Evolutionary conservation across 1,140 invertebrate genomes (phyloP), one percentile per base, ranked within the genome.

Genomic region (Sycophila sp.): DNA sequence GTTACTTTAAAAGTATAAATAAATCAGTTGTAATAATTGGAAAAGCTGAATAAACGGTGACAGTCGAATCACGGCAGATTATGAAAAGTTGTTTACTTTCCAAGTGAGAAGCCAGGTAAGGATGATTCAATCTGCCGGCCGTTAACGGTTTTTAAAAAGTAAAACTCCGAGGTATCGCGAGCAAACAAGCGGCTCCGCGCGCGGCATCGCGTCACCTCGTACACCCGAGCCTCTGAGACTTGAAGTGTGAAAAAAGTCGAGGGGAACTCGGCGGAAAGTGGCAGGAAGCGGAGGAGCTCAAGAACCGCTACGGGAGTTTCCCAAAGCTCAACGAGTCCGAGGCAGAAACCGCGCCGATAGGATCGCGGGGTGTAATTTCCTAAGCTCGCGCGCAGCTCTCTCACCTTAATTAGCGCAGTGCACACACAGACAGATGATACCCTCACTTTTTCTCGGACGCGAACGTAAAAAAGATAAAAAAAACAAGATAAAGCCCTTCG

Each of bases 121-220:
- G 59, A 55, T 69, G 67, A 69, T 69, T 63, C 59, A 69, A 69
- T 69, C 59, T 28, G 15, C 30, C 8, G 40, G 4, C 34, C 58
- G 47, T 69, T 69, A 69, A 69, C 67, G 59, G 67, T 42, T 49
- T 69, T 69, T 69, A 40, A 69, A 69, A 63, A 69, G 58, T 69
- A 49, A 62, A 62, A 67, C 56, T 49, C 34, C 36, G n/a, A 34
- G 13, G 22, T 38, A 55, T 40, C 51, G 26, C 24, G n/a, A 40
- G 55, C 38, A 24, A 45, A 56, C 36, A 56, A 45, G 17, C 28
- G 22, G n/a, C n/a, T n/a, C n/a, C n/a, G n/a, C n/a, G n/a, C n/a
- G n/a, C n/a, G n/a, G n/a, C n/a, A n/a, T n/a, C n/a, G n/a, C n/a
- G n/a, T n/a, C n/a, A n/a, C n/a, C n/a, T n/a, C n/a, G n/a, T n/a